Evolutionary conservation across 2,888 invertebrate genomes (phyloP).

Genomic region (Muschampia plurimacula): DNA sequence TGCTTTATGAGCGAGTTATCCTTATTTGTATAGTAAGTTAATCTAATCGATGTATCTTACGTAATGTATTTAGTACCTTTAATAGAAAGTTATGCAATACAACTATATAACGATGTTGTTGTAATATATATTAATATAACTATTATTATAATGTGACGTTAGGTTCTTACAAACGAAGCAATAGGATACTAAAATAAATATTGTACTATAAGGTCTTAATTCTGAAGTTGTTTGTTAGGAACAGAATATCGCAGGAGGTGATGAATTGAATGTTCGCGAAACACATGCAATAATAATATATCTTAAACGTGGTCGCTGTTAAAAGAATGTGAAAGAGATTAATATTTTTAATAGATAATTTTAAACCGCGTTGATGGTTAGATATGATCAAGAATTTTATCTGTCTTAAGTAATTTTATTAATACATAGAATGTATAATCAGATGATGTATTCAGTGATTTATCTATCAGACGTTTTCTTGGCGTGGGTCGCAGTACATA

Average conservation of each 20-base stretch:
- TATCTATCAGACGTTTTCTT: not conserved
- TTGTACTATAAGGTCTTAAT: slow-evolving; percentile 22
- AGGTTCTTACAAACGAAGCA: slow-evolving; percentile 30
- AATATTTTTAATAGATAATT: slow-evolving; percentile 69
- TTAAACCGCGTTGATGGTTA: slow-evolving; percentile 62
- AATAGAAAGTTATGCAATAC: slow-evolving; percentile 18
- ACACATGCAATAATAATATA: slow-evolving; percentile 32
- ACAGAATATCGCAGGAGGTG: slow-evolving; percentile 18
- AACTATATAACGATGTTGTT: slow-evolving; percentile 25
- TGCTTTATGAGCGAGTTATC: slow-evolving; percentile 16
- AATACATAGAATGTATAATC: slow-evolving; percentile 33
- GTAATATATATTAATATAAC: slow-evolving; percentile 7
- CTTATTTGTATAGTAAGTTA: slow-evolving; percentile 8
- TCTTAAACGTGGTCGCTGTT: slow-evolving; percentile 41
- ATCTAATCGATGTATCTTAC: slow-evolving; percentile 24
- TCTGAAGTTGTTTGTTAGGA: slow-evolving; percentile 24
- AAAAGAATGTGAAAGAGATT: slow-evolving; percentile 53
- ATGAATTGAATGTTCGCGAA: slow-evolving; percentile 11
- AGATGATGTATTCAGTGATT: slow-evolving; percentile 9
- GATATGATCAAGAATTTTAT: slow-evolving; percentile 63
- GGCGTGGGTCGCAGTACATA: not conserved
- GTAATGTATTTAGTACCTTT: slow-evolving; percentile 21
- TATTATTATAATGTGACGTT: slow-evolving; percentile 11
- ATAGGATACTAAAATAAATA: slow-evolving; percentile 16
- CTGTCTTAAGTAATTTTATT: slow-evolving; percentile 53